Base-by-base conservation (phyloP, 1,140 invertebrate species). In the Aphelenchoides fujianensis region DNA sequence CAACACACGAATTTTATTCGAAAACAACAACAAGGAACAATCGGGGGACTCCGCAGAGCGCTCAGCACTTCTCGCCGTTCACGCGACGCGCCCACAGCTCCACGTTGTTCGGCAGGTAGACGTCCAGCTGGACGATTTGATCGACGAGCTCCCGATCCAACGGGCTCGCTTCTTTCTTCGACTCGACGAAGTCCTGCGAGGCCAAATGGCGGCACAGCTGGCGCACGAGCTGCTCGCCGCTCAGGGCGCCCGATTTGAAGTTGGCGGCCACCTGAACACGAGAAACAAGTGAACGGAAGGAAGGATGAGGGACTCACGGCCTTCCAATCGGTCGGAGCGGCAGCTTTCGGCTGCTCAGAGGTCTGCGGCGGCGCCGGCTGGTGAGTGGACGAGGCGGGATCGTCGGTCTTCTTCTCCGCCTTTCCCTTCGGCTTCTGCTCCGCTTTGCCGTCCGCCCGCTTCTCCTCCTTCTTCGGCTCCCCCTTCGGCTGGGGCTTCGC, bases 361-460 rank as follows among this genome's bases (percentile, higher is more conserved):
- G n/a, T n/a, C n/a, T n/a, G n/a, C n/a, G n/a, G n/a, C n/a, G n/a
- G n/a, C n/a, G n/a, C n/a, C n/a, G n/a, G n/a, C n/a, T n/a, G n/a
- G n/a, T n/a, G n/a, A n/a, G n/a, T n/a, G n/a, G n/a, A n/a, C n/a
- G n/a, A n/a, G n/a, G n/a, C n/a, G n/a, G n/a, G n/a, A n/a, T n/a
- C n/a, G n/a, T n/a, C n/a, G n/a, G n/a, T n/a, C n/a, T n/a, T n/a
- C n/a, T n/a, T n/a, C n/a, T n/a, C n/a, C n/a, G n/a, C n/a, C n/a
- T n/a, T n/a, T n/a, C n/a, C n/a, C n/a, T n/a, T n/a, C n/a, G n/a
- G n/a, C n/a, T n/a, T n/a, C n/a, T n/a, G n/a, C n/a, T n/a, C 41
- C 69, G 19, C 27, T 53, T 66, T 41, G 36, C 1, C 59, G 19
- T n/a, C 67, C 63, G 63, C 41, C 52, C 23, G 1, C 67, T 28